Evolutionary conservation across 2,797 vertebrate species (phyloP), one percentile per base, ranked within the genome.

Genomic region (Aplochiton taeniatus): DNA sequence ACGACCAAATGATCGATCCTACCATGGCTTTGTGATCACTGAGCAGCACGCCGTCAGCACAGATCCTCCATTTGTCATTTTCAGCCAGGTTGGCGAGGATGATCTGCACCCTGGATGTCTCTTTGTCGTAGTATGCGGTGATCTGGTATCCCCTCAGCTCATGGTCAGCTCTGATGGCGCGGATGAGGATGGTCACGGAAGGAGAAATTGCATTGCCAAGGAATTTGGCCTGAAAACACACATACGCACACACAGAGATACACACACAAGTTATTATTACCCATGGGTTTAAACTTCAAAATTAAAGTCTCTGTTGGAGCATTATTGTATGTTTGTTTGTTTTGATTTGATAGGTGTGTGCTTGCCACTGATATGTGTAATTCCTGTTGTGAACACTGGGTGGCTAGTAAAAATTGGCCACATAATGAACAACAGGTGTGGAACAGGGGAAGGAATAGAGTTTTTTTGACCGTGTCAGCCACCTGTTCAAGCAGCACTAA

Each of bases 21-120:
- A 96, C 95, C 68, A 12, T 74, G 64, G 89, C 88, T 90, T 95
- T 95, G 82, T 94, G 89, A 66, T 74, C 3, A 79, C 92, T 95
- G 74, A 93, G 80, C 62, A 92, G 62, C 41, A 90, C 70, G 45
- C 85, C 90, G 66, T 95, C 93, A 54, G 89, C 90, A 75, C 93
- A 95, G 61, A 95, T 78, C 76, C 86, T 93, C 91, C 90, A 94
- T 68, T 90, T 89, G 85, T 93, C 83, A 12, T 79, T 75, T 50
- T 90, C 88, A 14, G 82, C 80, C 43, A 95, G 83, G 65, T 92
- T 91, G 70, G 90, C 89, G 44, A 93, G 43, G 65, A 93, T 89
- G 1, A 94, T 11, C 80, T 96, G 95, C 20, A 94, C 0, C 75
- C 88, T 90, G 57, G 83, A 76, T 47, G 45, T 88, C 49, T 64